Conservation (phyloP, 1,140 invertebrate species). For the Lepidostoma basale region DNA sequence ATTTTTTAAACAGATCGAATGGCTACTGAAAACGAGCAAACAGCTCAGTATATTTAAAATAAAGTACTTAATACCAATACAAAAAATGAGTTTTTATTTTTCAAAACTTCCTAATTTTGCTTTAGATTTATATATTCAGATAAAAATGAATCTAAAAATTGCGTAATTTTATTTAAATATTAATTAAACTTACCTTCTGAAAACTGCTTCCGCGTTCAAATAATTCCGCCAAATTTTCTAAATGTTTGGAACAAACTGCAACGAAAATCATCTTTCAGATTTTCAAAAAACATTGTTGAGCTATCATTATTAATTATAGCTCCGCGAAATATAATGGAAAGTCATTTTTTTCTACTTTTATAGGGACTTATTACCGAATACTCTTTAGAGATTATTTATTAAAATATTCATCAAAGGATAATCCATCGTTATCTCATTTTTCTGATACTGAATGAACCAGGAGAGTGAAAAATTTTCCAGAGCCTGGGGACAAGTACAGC, state of each 20-base stretch:
- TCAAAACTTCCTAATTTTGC: background rate
- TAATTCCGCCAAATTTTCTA: background rate
- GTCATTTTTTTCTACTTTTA: background rate
- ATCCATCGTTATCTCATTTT: background rate
- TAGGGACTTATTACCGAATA: too few relatives aligned
- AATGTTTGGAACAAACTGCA: background rate
- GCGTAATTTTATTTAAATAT: background rate
- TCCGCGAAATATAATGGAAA: background rate
- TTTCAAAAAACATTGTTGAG: background rate
- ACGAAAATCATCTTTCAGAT: background rate
- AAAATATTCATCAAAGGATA: background rate
- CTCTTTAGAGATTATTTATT: background rate
- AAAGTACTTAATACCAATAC: too few relatives aligned
- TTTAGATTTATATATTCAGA: background rate
- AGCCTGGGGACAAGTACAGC: constrained; percentile 8
- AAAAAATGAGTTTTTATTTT: background rate
- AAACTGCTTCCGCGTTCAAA: background rate
- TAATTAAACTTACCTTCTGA: background rate
- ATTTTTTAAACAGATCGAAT: background rate
- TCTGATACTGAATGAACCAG: constrained; percentile 11
- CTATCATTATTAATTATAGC: background rate
- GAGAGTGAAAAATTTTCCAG: background rate
- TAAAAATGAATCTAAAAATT: background rate
- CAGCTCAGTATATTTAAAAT: too few relatives aligned
- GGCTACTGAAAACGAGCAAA: background rate